Evolutionary conservation across 1,140 invertebrate species (phyloP).

Genomic region (Bursaphelenchus mucronatus): DNA sequence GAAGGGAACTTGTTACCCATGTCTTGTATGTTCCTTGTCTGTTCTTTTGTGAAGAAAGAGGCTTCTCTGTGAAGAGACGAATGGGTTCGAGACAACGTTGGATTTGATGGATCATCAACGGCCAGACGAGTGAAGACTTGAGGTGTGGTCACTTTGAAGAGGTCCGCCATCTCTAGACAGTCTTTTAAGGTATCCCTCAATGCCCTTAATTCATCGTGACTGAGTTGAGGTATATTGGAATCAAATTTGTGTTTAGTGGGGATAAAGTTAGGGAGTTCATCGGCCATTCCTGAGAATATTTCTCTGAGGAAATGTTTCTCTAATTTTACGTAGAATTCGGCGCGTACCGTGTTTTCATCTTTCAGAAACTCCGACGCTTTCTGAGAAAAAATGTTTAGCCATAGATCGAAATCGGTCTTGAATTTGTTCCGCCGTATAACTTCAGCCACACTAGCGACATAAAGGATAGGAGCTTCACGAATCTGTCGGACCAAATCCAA

Average conservation of each 20-base stretch:
- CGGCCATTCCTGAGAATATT: slow-evolving; percentile 36
- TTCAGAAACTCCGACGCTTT: slow-evolving; percentile 35
- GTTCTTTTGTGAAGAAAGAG: slow-evolving; percentile 45
- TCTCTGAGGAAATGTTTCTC: slow-evolving; percentile 44
- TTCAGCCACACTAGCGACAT: slow-evolving; percentile 44
- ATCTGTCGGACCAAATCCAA: slow-evolving; percentile 45
- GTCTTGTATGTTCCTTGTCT: slow-evolving; percentile 36
- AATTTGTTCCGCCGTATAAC: slow-evolving; percentile 40
- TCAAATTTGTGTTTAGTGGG: slow-evolving; percentile 28
- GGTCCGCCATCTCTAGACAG: slow-evolving; percentile 32
- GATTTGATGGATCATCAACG: slow-evolving; percentile 27
- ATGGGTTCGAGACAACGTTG: slow-evolving; percentile 11
- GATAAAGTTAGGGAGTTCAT: slow-evolving; percentile 38
- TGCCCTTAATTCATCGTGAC: slow-evolving; percentile 31
- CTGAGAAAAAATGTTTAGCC: slow-evolving; percentile 28
- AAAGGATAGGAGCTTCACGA: slow-evolving; percentile 44
- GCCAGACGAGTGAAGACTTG: slow-evolving; percentile 37
- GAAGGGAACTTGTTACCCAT: slow-evolving; percentile 41
- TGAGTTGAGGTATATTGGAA: slow-evolving; percentile 27
- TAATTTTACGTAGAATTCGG: slow-evolving; percentile 38
- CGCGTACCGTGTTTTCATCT: slow-evolving; percentile 41
- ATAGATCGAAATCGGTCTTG: slow-evolving; percentile 31
- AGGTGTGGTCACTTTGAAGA: slow-evolving; percentile 40
- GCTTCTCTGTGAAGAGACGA: slow-evolving; percentile 36
- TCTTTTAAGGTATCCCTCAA: slow-evolving; percentile 15